A percentile compares a stretch with the other conserved stretches of the same genome.
Evolutionary conservation across 2,797 vertebrate species (phyloP).

Genomic region (Gadopsis bispinosus): DNA sequence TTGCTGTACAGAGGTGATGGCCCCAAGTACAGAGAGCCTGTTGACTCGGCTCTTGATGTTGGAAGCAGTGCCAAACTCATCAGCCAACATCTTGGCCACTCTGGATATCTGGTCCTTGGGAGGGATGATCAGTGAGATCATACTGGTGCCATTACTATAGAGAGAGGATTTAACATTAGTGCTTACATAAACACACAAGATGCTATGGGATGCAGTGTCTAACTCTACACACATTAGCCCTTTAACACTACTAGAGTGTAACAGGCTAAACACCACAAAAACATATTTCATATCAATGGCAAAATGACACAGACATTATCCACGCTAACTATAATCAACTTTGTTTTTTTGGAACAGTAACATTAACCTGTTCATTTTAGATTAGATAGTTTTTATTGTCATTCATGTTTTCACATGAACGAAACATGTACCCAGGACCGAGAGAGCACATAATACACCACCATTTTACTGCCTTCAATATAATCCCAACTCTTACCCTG

Average conservation of each 20-base stretch:
- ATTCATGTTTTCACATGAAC: no score
- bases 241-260: not conserved
- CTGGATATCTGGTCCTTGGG: constrained; percentile 99
- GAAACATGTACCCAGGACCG: no score
- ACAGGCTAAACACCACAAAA: not conserved
- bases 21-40: constrained; percentile 98
- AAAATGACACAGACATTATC: not conserved
- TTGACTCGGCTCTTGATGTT: constrained; percentile 99
- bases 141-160: constrained; percentile 98
- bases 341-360: not conserved
- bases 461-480: not conserved
- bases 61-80: constrained; percentile 98
- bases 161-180: constrained; percentile 32
- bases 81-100: constrained; percentile 99
- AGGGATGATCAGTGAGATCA: constrained; percentile 99
- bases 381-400: no score
- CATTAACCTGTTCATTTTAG: not conserved
- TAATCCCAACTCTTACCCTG: not conserved
- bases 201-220: not conserved
- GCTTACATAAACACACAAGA: not conserved
- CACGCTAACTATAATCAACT: not conserved
- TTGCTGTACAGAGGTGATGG: constrained; percentile 99
- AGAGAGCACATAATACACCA: no score
- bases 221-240: not conserved
- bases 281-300: not conserved